These are phyloP conservation scores for Syngnathoides biaculeatus DNA, from an alignment of 2,113 vertebrate species.

Conservation along the genomic window DNA sequence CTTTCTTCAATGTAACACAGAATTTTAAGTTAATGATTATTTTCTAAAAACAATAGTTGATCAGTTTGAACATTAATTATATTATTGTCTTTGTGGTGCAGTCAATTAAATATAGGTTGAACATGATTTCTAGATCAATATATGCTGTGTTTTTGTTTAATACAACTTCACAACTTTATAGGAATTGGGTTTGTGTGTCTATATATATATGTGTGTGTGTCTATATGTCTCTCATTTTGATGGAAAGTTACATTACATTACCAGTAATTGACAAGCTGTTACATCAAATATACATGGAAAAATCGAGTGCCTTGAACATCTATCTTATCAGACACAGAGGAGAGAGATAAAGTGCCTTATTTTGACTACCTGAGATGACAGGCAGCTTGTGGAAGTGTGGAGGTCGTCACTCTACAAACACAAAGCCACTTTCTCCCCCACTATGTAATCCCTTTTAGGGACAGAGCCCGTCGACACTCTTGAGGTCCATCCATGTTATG, in stretches of 20 bases:
- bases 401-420: constrained; percentile 20
- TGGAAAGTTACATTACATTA: neutral
- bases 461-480: constrained; percentile 79
- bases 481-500: constrained; percentile 92
- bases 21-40: too few species aligned
- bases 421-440: constrained; percentile 31
- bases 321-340: neutral
- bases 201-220: neutral
- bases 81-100: too few species aligned
- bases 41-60: too few species aligned
- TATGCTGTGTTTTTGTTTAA: too few species aligned
- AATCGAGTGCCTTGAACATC: neutral
- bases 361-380: constrained; percentile 18
- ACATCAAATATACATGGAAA: neutral
- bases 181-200: too few species aligned
- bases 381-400: neutral
- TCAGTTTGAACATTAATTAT: too few species aligned
- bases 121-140: too few species aligned
- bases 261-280: neutral
- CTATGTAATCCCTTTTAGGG: constrained; percentile 64
- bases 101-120: too few species aligned
- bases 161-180: too few species aligned
- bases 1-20: too few species aligned
- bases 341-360: neutral
- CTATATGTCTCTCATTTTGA: neutral